Conservation (phyloP, 2,888 invertebrate species). For the Caenorhabditis imperialis region DNA sequence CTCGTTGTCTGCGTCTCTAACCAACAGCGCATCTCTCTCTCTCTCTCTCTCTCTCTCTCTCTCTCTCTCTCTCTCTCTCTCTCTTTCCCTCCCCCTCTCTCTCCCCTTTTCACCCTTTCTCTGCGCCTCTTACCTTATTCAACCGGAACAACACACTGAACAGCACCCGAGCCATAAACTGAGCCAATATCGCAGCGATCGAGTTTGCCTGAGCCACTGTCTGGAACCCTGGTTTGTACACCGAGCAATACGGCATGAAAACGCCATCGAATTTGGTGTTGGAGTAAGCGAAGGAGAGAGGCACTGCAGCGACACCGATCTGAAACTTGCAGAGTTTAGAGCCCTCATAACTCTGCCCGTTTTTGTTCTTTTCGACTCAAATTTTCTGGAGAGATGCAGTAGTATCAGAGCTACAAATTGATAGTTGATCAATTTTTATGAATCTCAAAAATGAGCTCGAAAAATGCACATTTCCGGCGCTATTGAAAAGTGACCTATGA, state of each 20-base stretch:
- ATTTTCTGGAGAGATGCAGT: neutral
- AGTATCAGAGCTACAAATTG: too few species aligned
- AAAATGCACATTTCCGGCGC: too few species aligned
- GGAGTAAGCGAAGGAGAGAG: constrained; percentile 23
- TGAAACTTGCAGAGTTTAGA: constrained; percentile 3
- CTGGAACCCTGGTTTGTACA: constrained; percentile 24
- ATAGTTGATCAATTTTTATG: too few species aligned
- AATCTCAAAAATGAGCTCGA: too few species aligned
- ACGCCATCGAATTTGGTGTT: constrained; percentile 23
- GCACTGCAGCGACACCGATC: constrained; percentile 12
- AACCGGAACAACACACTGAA: constrained; percentile 15
- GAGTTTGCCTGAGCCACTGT: constrained; percentile 16
- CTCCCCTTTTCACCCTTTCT: neutral
- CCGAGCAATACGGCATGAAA: constrained; percentile 41
- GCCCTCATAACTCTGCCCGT: too few species aligned
- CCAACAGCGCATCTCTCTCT: too few species aligned
- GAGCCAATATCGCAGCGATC: neutral
- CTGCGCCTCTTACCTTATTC: constrained; percentile 8
- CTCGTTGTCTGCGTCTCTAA: too few species aligned
- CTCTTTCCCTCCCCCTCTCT: neutral
- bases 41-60: too few species aligned
- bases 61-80: neutral
- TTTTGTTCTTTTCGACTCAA: too few species aligned
- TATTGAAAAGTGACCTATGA: too few species aligned
- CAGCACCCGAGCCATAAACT: constrained; percentile 7